phyloP scores from a whole-genome alignment of 64 coral and sea anemone species.

The Platygyra sinensis region DNA sequence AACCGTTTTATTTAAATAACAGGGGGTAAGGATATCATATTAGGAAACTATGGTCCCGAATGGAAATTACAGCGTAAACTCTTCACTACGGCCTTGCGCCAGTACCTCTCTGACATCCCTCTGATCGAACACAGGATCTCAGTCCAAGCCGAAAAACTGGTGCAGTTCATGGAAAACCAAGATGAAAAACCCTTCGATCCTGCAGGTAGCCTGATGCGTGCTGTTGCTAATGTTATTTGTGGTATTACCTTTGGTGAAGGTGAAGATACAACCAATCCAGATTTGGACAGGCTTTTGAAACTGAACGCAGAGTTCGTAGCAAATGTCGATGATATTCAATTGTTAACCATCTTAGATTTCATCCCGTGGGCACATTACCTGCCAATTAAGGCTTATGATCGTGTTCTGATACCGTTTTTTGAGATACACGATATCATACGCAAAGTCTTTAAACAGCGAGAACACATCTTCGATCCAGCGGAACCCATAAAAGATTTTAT shows the following conservation, averaged over 20 bases:
- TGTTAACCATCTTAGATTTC: not conserved
- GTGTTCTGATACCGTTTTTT: not conserved
- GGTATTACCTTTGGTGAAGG: slow-evolving; percentile 24
- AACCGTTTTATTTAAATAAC: not conserved
- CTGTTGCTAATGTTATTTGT: slow-evolving; percentile 53
- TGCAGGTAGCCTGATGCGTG: slow-evolving; percentile 1
- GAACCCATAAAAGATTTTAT: slow-evolving; percentile 19
- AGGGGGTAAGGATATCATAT: slow-evolving; percentile 61
- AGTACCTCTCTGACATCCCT: slow-evolving; percentile 41
- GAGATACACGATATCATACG: slow-evolving; percentile 5
- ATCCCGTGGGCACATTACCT: slow-evolving; percentile 34
- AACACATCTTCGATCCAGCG: slow-evolving; percentile 15
- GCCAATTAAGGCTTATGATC: slow-evolving; percentile 29
- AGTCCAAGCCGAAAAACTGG: slow-evolving; percentile 19
- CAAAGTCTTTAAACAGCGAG: not conserved
- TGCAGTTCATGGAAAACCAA: slow-evolving; percentile 19
- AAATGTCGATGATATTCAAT: not conserved
- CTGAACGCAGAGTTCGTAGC: not conserved
- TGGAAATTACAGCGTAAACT: slow-evolving; percentile 68
- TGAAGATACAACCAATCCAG: not conserved
- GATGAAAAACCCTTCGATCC: slow-evolving; percentile 44
- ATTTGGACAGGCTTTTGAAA: slow-evolving; percentile 16
- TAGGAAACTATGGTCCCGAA: slow-evolving; percentile 44
- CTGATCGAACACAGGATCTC: slow-evolving; percentile 17
- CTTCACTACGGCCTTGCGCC: slow-evolving; percentile 50